Evolutionary conservation across 2,797 vertebrate species (phyloP), one percentile per base, ranked within the genome.

Genomic region (Amphiprion clarkii): DNA sequence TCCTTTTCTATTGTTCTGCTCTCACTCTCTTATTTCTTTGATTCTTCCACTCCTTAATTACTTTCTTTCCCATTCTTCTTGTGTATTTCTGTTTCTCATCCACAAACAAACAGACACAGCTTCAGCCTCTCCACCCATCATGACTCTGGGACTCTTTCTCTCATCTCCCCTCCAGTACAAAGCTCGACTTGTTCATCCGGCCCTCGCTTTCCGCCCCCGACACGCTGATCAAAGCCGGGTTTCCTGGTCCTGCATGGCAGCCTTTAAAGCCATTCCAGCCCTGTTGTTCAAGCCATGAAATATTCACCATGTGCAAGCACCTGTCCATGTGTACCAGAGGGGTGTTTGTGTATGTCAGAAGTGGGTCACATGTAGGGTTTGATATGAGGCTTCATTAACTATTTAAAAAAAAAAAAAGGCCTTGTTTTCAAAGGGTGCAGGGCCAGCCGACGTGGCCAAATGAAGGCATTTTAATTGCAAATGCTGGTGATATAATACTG

Each of bases 161-260:
- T 81, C 70, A 66, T 79, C 80, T 81, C 67, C 42, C 27, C 66
- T 80, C 49, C 23, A 64, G 72, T 84, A 93, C 88, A 93, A 93
- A 90, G 89, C 84, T 70, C 25, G 55, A 39, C 84, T 87, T 89
- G 91, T 93, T 89, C 74, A 7, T 12, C 77, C 83, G 66, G 72
- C 80, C 79, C 79, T 76, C 56, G 58, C 85, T 84, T 80, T 67
- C 76, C 65, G 6, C 76, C 81, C 27, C 79, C 27, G 40, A 78
- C 81, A 70, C 46, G 0, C 84, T 81, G 91, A 91, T 92, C 91
- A 92, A 93, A 93, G 90, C 87, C 42, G 61, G 66, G 44, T 58
- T 68, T 63, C 65, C 74, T 60, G 25, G 27, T 83, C 76, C 79
- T 82, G 75, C 79, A 42, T 87, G 88, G 77, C 83, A 67, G 81